phyloP scores from a whole-genome alignment of 2,113 vertebrate species.

The Platysteira castanea region DNA sequence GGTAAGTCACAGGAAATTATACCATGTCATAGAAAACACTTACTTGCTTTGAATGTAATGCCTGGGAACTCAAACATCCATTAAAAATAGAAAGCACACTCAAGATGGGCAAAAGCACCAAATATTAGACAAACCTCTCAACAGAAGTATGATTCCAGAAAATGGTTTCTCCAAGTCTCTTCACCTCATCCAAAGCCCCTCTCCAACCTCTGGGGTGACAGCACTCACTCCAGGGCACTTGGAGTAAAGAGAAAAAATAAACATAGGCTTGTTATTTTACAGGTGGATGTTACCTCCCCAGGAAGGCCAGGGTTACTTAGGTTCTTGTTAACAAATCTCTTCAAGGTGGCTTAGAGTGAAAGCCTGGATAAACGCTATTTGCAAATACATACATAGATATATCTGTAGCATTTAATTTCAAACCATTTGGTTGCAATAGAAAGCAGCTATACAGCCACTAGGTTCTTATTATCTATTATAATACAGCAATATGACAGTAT shows the following conservation, averaged over 20 bases:
- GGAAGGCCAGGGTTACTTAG: not conserved
- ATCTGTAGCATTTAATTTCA: not conserved
- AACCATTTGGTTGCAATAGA: not conserved
- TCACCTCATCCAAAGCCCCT: not conserved
- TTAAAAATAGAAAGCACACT: too few relatives aligned
- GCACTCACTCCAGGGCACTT: not conserved
- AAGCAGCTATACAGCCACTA: not conserved
- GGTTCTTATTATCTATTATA: not conserved
- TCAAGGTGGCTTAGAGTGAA: not conserved
- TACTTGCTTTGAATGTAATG: not conserved
- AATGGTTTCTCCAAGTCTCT: not conserved
- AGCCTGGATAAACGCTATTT: not conserved
- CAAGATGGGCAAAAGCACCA: too few relatives aligned
- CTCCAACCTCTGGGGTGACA: not conserved
- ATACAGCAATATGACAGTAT: not conserved
- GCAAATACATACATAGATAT: not conserved
- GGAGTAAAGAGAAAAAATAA: too few relatives aligned
- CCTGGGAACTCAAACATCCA: too few relatives aligned
- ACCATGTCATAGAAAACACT: not conserved
- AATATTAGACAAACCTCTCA: not conserved
- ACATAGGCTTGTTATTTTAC: not conserved
- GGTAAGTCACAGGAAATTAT: not conserved
- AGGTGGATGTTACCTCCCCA: not conserved
- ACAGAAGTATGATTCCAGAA: not conserved
- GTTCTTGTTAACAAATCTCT: not conserved